Evolutionary conservation across 2,113 vertebrate genomes (phyloP), one percentile per base, ranked within the genome.

Genomic region (Tylochromis polylepis): DNA sequence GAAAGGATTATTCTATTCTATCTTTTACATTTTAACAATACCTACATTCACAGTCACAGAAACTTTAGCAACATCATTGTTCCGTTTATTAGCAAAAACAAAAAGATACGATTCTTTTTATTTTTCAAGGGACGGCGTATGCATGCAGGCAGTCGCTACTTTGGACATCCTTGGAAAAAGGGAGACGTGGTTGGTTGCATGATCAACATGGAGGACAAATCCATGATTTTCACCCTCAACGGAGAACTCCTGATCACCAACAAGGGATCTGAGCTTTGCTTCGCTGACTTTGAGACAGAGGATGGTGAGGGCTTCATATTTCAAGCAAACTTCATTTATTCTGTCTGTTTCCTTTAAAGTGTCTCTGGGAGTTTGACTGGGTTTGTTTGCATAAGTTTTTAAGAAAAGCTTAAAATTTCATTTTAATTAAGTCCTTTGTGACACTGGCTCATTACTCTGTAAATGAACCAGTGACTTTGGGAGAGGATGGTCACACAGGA

Each of bases 161-260:
- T 99, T 91, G 98, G 98, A 62, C 96, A 97, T 27, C 97, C 96
- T 2, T 99, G 98, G 98, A 97, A 97, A 85, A 95, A 96, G 49
- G 98, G 98, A 77, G 98, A 99, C 1, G 97, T 99, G 80, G 98
- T 99, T n/a, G 98, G 98, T 38, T 99, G 98, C 89, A 98, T 99
- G 98, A 99, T 99, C 95, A 98, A 99, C 89, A 96, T 99, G 96
- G 97, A 98, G 91, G 98, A 99, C 89, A 98, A 99, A 82, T 99
- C 98, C 7, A 99, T 99, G 95, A 97, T 99, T 89, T 99, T 99
- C 95, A 99, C 98, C n/a, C 94, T 99, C 87, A 99, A 99, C 58
- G 98, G 98, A 91, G 98, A 99, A 78, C 95, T 99, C 22, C 94
- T 99, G 78, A 99, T 99, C 94, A 99, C 98, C 87, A 97, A 87